Evolutionary conservation across 2,888 invertebrate species (phyloP).

Genomic region (Exocentrus adspersus): DNA sequence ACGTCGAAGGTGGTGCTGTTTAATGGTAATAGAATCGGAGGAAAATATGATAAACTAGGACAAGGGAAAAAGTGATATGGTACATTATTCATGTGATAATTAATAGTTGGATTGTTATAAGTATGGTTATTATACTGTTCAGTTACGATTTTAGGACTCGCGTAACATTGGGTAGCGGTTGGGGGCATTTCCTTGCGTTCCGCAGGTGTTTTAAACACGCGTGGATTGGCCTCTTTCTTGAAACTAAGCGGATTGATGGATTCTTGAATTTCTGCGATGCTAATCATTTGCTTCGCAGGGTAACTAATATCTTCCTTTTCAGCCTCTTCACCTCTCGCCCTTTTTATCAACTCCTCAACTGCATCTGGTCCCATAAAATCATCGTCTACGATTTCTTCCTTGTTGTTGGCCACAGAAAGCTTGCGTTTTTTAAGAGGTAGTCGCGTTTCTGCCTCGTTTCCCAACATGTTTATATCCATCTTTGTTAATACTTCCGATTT

Average conservation of each 20-base stretch:
- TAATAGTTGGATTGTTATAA: slow-evolving; percentile 58
- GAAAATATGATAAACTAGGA: slow-evolving; percentile 34
- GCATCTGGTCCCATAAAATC: slow-evolving; percentile 34
- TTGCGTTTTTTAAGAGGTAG: slow-evolving; percentile 58
- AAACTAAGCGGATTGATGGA: too few relatives aligned
- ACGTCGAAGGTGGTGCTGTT: slow-evolving; percentile 38
- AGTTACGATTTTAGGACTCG: slow-evolving; percentile 45
- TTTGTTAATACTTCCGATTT: background rate
- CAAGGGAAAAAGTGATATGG: slow-evolving; percentile 39
- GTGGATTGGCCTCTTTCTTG: slow-evolving; percentile 34
- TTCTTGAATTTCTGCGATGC: slow-evolving; percentile 59
- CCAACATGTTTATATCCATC: background rate
- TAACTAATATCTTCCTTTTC: slow-evolving; percentile 56
- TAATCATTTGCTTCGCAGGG: slow-evolving; percentile 60
- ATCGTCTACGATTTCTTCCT: slow-evolving; percentile 33
- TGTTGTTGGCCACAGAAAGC: slow-evolving; percentile 44
- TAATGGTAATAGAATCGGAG: slow-evolving; percentile 34
- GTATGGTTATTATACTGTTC: slow-evolving; percentile 57
- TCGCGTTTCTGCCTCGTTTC: slow-evolving; percentile 47
- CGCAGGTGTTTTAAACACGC: slow-evolving; percentile 59
- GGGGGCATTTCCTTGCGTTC: slow-evolving; percentile 60
- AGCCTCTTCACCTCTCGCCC: slow-evolving; percentile 31
- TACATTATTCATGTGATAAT: slow-evolving; percentile 54
- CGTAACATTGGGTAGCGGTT: slow-evolving; percentile 30
- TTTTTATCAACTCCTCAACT: slow-evolving; percentile 41